These are phyloP conservation scores for Albula glossodonta DNA, from an alignment of 2,113 vertebrate genomes.

Conservation along the genomic window DNA sequence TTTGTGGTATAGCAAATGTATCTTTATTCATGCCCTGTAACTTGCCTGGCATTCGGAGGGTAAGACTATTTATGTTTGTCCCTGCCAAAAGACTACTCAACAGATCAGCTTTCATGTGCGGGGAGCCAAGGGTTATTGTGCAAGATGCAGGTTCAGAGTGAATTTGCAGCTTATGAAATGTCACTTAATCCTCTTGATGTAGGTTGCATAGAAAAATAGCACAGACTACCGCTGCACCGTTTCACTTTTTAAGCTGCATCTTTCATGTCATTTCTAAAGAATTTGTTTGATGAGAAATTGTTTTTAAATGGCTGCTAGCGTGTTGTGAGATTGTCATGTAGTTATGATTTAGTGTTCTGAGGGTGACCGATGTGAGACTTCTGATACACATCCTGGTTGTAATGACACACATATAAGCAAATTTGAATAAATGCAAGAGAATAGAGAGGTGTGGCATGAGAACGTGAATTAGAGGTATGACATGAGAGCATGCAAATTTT, in stretches of 20 bases:
- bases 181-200: conserved; percentile 9
- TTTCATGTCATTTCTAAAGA: not conserved
- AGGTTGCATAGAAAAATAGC: not conserved
- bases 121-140: not conserved
- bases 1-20: not conserved
- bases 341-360: not conserved
- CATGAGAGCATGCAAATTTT: not conserved
- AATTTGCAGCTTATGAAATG: not conserved
- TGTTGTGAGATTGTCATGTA: not conserved
- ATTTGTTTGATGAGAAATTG: not conserved
- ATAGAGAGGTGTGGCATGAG: too few species aligned
- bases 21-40: not conserved
- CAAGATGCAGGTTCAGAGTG: not conserved
- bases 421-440: too few species aligned
- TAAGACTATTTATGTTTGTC: not conserved
- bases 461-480: not conserved
- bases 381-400: too few species aligned
- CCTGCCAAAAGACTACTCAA: not conserved
- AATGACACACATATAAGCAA: too few species aligned
- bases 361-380: not conserved
- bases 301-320: not conserved
- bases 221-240: not conserved
- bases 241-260: not conserved
- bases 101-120: not conserved
- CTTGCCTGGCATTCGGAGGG: not conserved